Evolutionary conservation across 2,888 invertebrate species (phyloP).

Genomic region (Choreutis nemorana): DNA sequence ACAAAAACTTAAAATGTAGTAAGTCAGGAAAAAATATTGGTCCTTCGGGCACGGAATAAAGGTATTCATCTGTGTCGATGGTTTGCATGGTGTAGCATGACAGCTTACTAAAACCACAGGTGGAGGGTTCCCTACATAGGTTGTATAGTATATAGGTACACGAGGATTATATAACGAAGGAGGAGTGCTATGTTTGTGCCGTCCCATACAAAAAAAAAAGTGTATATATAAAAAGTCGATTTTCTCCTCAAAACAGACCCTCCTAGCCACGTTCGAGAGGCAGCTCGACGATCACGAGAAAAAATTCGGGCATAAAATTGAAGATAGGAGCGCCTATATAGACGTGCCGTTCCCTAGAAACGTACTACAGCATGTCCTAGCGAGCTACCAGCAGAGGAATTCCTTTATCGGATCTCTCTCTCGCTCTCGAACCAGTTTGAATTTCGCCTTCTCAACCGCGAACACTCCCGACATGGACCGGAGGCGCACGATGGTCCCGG

Average conservation of each 20-base stretch:
- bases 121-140: too few species aligned
- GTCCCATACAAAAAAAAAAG: slow-evolving; percentile 18
- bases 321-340: slow-evolving; percentile 31
- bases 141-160: too few species aligned
- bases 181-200: slow-evolving; percentile 22
- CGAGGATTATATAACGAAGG: too few species aligned
- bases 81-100: too few species aligned
- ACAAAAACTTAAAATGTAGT: too few species aligned
- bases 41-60: too few species aligned
- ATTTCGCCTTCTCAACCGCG: slow-evolving; percentile 31
- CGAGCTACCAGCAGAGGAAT: slow-evolving; percentile 40
- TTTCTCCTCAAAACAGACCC: slow-evolving; percentile 30
- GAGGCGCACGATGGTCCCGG: slow-evolving; percentile 39
- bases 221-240: slow-evolving; percentile 15
- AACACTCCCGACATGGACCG: slow-evolving; percentile 39
- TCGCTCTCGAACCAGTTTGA: slow-evolving; percentile 63
- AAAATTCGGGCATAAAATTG: slow-evolving; percentile 43
- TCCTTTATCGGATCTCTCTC: slow-evolving; percentile 64
- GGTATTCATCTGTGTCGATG: too few species aligned
- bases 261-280: slow-evolving; percentile 36
- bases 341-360: slow-evolving; percentile 54
- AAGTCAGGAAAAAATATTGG: too few species aligned
- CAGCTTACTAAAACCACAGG: too few species aligned
- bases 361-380: slow-evolving; percentile 45
- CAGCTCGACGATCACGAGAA: slow-evolving; percentile 54